phyloP scores from a whole-genome alignment of 1,140 invertebrate genomes.

The Pectinophora gossypiella region DNA sequence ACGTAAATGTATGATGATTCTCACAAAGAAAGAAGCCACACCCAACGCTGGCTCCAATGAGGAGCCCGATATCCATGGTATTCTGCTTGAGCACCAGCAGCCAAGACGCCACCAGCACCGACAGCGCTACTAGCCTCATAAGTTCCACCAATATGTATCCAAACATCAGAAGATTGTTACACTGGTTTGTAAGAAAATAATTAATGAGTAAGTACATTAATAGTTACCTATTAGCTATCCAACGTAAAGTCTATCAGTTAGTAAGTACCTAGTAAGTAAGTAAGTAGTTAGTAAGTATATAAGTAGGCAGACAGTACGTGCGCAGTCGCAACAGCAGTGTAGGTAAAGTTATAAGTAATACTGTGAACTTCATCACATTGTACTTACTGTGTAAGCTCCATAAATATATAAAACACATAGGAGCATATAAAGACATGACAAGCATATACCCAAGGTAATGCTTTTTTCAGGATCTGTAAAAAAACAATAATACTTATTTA shows the following conservation, averaged over 20 bases:
- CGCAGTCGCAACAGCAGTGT: too few relatives aligned
- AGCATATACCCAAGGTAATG: conserved; percentile 28
- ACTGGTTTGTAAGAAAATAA: too few relatives aligned
- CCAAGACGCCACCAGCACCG: conserved; percentile 31
- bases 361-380: too few relatives aligned
- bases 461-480: conserved; percentile 54
- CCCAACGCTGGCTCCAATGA: conserved; percentile 55
- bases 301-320: too few relatives aligned
- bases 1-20: conserved; percentile 12
- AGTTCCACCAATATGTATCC: conserved; percentile 48
- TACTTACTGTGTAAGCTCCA: conserved; percentile 50
- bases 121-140: conserved; percentile 39
- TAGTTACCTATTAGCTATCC: too few relatives aligned
- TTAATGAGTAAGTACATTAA: too few relatives aligned
- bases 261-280: too few relatives aligned
- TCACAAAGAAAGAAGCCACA: conserved; percentile 55
- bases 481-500: background rate
- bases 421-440: conserved; percentile 39
- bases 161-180: conserved; percentile 47
- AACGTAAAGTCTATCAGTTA: too few relatives aligned
- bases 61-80: conserved; percentile 60
- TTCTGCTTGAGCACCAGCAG: conserved; percentile 57
- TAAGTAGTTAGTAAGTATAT: too few relatives aligned
- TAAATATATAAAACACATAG: conserved; percentile 46
- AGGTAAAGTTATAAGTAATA: too few relatives aligned